Evolutionary conservation across 2,888 invertebrate species (phyloP), one percentile per base, ranked within the genome.

Genomic region (Leucania comma): DNA sequence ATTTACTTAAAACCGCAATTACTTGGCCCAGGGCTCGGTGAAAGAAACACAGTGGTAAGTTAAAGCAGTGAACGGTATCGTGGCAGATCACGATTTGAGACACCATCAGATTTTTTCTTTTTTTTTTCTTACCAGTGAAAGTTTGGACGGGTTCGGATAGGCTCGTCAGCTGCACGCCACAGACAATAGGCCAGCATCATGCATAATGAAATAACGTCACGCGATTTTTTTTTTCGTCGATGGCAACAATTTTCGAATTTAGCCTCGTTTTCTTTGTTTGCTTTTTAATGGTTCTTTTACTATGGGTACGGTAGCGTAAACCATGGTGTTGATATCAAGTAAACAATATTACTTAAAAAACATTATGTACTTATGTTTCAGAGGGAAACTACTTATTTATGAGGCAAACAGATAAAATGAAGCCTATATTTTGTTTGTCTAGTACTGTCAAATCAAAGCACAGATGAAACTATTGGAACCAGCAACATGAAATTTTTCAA

Each of bases 51-150:
- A 68, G 51, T 81, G 42, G 50, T 59, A 65, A 80, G 65, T 61
- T 66, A 70, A 67, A 68, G 71, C 87, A 87, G 89, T 92, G 90
- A 93, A 92, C 91, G 92, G 92, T 91, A 90, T 88, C 90, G 74
- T 72, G 75, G 74, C 81, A 86, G 90, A 88, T 87, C 89, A 82
- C 83, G 85, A 88, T 78, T 84, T 83, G 75, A 81, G 86, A 87
- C 80, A 80, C 86, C 82, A 87, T 88, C 42, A 42, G 82, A 86
- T 67, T 79, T 54, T 74, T 75, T 53, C 66, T 58, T 82, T 80
- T 83, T 81, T 86, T 88, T 90, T 89, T 90, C 80, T 76, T 73
- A 42, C 46, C 58, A 92, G 94, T 93, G 94, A 94, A 94, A 94
- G 93, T 93, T 88, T 70, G 84, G 80, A 84, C 80, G 78, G 72